A percentile compares a stretch with the other conserved stretches of the same genome.
Evolutionary conservation across 2,888 invertebrate species (phyloP).

Genomic region (Ichneumoninae sp.): DNA sequence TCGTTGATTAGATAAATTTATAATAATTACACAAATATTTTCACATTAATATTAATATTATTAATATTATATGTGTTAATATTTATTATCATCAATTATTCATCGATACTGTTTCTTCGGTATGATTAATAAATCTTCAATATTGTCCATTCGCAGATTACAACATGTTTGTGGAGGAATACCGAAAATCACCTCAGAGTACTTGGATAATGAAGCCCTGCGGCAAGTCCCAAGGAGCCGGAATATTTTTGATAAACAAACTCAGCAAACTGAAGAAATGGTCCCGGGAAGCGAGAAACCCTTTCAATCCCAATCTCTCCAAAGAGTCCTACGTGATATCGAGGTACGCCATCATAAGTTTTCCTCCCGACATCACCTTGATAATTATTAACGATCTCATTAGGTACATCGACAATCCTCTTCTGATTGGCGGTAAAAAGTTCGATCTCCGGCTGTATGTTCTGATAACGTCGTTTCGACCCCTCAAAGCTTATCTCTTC

Average conservation of each 20-base stretch:
- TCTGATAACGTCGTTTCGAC: slow-evolving; percentile 96
- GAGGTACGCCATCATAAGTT: slow-evolving; percentile 84
- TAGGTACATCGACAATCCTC: slow-evolving; percentile 96
- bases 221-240: slow-evolving; percentile 97
- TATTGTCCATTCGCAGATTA: slow-evolving; percentile 87
- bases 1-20: neutral
- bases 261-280: slow-evolving; percentile 96
- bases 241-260: slow-evolving; percentile 98
- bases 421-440: slow-evolving; percentile 97
- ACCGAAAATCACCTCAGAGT: slow-evolving; percentile 95
- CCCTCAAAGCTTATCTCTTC: slow-evolving; percentile 96
- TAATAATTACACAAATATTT: too few species aligned
- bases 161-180: slow-evolving; percentile 98
- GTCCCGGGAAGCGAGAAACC: slow-evolving; percentile 94
- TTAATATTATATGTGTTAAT: neutral
- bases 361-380: neutral
- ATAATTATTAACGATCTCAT: neutral
- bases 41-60: too few species aligned
- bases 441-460: slow-evolving; percentile 97
- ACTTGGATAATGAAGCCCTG: slow-evolving; percentile 99
- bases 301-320: slow-evolving; percentile 92
- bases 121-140: slow-evolving; percentile 27
- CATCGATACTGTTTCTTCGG: too few species aligned
- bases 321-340: slow-evolving; percentile 98
- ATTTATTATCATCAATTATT: too few species aligned